These are phyloP conservation scores for Chydorus sphaericus DNA, from an alignment of 2,888 invertebrate genomes.

Conservation along the genomic window DNA sequence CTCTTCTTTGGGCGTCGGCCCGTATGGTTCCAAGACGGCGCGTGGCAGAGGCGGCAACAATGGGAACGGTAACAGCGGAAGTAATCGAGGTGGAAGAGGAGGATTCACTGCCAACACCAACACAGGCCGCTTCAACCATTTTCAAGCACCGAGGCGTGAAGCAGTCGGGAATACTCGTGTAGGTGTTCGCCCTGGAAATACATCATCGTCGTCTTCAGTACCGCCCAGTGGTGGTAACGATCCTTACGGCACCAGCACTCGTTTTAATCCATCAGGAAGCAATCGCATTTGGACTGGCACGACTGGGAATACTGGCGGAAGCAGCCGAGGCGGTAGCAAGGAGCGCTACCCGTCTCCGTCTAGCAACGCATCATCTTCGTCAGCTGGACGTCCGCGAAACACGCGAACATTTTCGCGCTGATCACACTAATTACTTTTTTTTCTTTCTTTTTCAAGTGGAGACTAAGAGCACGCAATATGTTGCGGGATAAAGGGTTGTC, in stretches of 20 bases:
- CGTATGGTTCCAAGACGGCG: background rate
- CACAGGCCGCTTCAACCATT: background rate
- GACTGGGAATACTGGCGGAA: too few relatives aligned
- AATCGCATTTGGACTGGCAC: background rate
- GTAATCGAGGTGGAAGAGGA: background rate
- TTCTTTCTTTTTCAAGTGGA: too few relatives aligned
- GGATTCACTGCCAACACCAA: background rate
- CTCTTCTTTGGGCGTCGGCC: background rate
- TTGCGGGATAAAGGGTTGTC: background rate
- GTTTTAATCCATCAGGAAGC: background rate
- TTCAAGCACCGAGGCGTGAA: background rate
- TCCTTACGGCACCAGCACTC: background rate
- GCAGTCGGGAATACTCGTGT: background rate
- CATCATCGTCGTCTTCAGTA: background rate
- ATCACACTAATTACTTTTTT: background rate
- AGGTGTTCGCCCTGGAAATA: background rate
- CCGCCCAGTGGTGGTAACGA: background rate
- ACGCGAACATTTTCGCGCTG: conserved; percentile 3
- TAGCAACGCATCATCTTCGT: background rate
- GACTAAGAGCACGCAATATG: too few relatives aligned
- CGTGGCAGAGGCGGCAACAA: background rate
- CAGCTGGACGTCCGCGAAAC: background rate
- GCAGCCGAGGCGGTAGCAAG: conserved; percentile 4
- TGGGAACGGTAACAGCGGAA: too few relatives aligned
- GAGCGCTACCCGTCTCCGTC: conserved; percentile 1